Evolutionary conservation across 2,797 vertebrate genomes (phyloP).

Genomic region (Crocodylus rhombifer): DNA sequence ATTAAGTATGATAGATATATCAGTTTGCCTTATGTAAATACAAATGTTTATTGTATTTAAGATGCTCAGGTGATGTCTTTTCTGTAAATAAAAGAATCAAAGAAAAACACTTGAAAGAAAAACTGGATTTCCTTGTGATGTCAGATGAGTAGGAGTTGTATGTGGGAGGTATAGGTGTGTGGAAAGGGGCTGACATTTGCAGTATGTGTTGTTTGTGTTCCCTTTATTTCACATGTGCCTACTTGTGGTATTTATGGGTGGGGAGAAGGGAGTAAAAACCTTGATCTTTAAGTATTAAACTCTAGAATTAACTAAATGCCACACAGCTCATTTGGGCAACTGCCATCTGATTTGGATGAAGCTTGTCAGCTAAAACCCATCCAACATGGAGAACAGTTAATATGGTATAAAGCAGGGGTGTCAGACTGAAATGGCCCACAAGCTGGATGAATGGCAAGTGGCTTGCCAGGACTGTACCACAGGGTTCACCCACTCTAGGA

Average conservation of each 20-base stretch:
- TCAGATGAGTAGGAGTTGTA: constrained; percentile 9
- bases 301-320: background rate
- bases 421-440: too few species aligned
- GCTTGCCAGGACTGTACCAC: too few species aligned
- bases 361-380: background rate
- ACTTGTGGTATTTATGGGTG: constrained; percentile 42
- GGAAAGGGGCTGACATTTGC: constrained; percentile 43
- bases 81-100: background rate
- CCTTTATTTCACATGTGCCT: constrained; percentile 35
- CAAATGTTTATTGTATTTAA: constrained; percentile 27
- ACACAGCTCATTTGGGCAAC: background rate
- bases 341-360: background rate
- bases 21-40: constrained; percentile 4
- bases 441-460: too few species aligned
- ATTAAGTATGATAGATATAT: background rate
- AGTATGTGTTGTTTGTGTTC: constrained; percentile 25
- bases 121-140: background rate
- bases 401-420: background rate
- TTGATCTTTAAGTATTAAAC: background rate
- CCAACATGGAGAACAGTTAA: background rate
- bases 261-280: constrained; percentile 9
- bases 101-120: background rate
- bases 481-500: too few species aligned
- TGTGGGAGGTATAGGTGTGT: background rate
- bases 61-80: background rate